Evolutionary conservation across 2,797 vertebrate species (phyloP).

Genomic region (Enteromius afrohamiltoni): DNA sequence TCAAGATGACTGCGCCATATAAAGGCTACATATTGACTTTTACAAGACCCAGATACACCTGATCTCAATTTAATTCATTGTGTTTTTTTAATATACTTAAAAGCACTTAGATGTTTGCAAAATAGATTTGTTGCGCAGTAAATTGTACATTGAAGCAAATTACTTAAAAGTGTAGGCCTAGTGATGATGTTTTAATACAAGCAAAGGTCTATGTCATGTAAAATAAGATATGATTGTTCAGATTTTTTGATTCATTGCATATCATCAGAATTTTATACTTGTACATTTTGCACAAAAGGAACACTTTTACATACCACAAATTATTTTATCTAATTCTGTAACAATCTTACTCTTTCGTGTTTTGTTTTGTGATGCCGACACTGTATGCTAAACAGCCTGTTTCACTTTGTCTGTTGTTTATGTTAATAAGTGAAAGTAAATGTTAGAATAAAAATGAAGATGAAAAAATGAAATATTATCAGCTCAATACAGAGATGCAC

Average conservation of each 20-base stretch:
- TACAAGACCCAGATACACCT: background rate
- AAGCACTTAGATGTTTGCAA: background rate
- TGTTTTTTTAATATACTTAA: background rate
- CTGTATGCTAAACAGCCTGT: background rate
- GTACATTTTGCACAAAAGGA: background rate
- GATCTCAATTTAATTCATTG: background rate
- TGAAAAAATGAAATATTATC: background rate
- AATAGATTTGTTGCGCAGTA: background rate
- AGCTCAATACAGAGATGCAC: background rate
- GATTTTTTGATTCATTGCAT: background rate
- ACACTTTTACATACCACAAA: background rate
- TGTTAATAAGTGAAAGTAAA: background rate
- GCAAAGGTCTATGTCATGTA: conserved; percentile 1
- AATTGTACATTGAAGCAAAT: background rate
- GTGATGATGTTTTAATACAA: conserved; percentile 10
- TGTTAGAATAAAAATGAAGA: background rate
- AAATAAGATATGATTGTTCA: conserved; percentile 1
- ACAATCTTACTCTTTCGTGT: background rate
- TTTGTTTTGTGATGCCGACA: background rate
- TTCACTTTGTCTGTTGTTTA: background rate
- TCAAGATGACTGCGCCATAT: conserved; percentile 89
- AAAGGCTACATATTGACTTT: conserved; percentile 51
- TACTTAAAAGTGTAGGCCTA: background rate
- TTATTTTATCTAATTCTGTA: background rate
- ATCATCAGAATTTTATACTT: conserved; percentile 8